Conservation (phyloP, 2,113 vertebrate species). For the Protobothrops mucrosquamatus region DNA sequence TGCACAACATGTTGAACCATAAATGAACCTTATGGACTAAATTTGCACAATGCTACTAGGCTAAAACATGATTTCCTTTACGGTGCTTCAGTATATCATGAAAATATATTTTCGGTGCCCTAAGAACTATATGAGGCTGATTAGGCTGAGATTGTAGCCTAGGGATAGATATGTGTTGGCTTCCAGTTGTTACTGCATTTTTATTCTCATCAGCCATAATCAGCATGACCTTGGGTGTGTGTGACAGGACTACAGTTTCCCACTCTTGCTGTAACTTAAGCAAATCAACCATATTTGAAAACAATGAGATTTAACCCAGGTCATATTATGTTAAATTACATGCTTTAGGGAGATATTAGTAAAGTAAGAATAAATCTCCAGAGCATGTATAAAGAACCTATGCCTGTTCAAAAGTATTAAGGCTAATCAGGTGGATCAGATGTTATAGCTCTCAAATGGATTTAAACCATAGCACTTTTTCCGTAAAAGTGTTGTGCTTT, state of each 20-base stretch:
- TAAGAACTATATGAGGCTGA: background rate
- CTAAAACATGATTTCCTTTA: background rate
- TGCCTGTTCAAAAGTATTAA: background rate
- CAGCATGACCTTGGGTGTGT: background rate
- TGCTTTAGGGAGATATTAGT: background rate
- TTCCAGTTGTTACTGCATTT: background rate
- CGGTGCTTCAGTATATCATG: background rate
- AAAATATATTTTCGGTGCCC: background rate
- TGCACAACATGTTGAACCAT: background rate
- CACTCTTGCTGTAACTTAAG: background rate
- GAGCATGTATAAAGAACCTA: background rate
- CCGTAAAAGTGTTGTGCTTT: background rate
- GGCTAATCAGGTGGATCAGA: background rate
- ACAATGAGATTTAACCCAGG: background rate
- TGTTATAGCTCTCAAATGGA: background rate
- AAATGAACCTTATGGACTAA: background rate
- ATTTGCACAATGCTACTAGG: background rate
- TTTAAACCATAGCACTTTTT: background rate
- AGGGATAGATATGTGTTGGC: background rate
- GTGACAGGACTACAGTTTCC: background rate
- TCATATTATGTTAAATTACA: background rate
- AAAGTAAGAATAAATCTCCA: background rate
- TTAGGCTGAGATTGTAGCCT: background rate
- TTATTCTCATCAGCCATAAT: background rate
- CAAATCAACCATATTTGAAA: background rate